These are phyloP conservation scores for Menura novaehollandiae DNA, from an alignment of 2,113 vertebrate genomes.

Conservation along the genomic window DNA sequence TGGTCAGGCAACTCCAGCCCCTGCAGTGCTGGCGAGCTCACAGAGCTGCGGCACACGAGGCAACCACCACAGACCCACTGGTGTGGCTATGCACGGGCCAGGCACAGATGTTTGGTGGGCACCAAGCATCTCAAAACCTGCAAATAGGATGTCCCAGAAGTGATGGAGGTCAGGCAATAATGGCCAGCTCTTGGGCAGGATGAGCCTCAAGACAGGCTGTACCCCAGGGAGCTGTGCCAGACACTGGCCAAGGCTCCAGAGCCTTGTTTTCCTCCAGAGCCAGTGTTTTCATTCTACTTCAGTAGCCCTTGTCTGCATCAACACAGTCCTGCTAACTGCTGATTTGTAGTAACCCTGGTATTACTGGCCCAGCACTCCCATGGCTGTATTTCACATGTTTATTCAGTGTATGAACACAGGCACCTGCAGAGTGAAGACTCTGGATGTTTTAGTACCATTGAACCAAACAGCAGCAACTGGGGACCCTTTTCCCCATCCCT, in stretches of 20 bases:
- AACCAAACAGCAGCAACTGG: background rate
- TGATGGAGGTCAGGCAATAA: rapidly evolving
- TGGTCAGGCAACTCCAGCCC: rapidly evolving
- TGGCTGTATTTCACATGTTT: background rate
- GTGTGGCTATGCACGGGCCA: rapidly evolving
- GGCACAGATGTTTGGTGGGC: rapidly evolving
- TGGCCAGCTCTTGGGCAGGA: background rate
- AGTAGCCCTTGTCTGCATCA: background rate
- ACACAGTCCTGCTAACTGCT: background rate
- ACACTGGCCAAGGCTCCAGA: background rate
- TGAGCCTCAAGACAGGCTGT: background rate
- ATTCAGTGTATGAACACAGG: background rate
- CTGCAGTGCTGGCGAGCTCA: background rate
- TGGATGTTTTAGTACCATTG: background rate
- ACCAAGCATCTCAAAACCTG: background rate
- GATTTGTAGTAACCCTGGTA: background rate
- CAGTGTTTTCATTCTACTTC: background rate
- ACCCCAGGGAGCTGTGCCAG: background rate
- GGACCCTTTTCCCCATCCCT: background rate
- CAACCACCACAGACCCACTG: background rate
- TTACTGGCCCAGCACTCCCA: background rate
- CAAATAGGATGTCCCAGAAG: background rate
- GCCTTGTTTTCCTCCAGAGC: too few relatives aligned
- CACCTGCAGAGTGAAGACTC: rapidly evolving
- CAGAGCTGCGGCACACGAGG: background rate